phyloP scores from a whole-genome alignment of 1,140 invertebrate genomes.

The Diorhabda elongata region DNA sequence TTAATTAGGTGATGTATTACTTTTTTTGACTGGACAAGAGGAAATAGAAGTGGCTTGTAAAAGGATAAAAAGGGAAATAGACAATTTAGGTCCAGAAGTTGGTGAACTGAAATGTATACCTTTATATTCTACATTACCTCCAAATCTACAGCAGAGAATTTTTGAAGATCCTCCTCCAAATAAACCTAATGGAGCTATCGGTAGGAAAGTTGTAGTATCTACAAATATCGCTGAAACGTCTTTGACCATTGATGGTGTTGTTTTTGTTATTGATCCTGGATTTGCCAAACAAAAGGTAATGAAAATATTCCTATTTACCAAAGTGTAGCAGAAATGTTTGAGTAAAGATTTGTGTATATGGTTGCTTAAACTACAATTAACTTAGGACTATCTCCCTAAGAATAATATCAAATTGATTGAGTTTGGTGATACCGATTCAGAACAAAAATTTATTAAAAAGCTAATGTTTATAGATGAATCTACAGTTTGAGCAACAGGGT shows the following conservation, averaged over 20 bases:
- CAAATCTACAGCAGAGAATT: conserved; percentile 95
- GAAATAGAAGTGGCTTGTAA: conserved; percentile 99
- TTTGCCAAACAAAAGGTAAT: conserved; percentile 94
- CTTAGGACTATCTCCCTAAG: too few species aligned
- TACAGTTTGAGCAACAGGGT: too few species aligned
- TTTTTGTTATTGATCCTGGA: conserved; percentile 99
- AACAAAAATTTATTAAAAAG: too few species aligned
- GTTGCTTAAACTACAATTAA: too few species aligned
- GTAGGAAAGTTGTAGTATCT: conserved; percentile 94
- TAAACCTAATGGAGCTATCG: conserved; percentile 90
- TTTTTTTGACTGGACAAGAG: conserved; percentile 92
- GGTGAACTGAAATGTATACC: conserved; percentile 98
- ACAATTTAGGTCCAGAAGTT: conserved; percentile 93
- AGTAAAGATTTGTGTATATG: too few species aligned
- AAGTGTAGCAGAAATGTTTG: too few species aligned
- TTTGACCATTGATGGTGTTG: conserved; percentile 98
- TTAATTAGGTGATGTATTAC: conserved; percentile 31
- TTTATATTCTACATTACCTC: conserved; percentile 95
- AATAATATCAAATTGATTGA: too few species aligned
- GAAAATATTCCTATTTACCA: too few species aligned
- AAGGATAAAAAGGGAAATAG: conserved; percentile 92
- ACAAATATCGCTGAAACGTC: conserved; percentile 99
- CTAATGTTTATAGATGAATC: too few species aligned
- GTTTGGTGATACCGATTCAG: too few species aligned
- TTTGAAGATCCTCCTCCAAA: conserved; percentile 94